These are phyloP conservation scores for Cyaniris semiargus DNA, from an alignment of 2,888 invertebrate species.

Conservation along the genomic window DNA sequence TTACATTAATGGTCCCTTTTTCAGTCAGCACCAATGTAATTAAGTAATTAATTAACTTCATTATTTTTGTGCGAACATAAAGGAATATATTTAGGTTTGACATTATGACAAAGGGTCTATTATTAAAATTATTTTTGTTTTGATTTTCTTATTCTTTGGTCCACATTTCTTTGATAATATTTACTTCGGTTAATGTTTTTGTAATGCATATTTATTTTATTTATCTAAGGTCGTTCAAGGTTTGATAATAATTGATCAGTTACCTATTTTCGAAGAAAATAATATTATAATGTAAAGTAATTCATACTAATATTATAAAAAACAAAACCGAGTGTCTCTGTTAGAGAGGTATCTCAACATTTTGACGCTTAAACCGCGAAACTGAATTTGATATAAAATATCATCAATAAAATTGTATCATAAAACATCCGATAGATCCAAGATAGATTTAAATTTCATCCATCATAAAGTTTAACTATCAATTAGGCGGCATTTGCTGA, in stretches of 20 bases:
- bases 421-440: too few relatives aligned
- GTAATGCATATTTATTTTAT: neutral
- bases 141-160: neutral
- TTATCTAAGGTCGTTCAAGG: neutral
- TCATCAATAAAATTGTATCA: too few relatives aligned
- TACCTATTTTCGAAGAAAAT: neutral
- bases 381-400: too few relatives aligned
- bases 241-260: neutral
- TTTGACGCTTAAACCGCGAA: too few relatives aligned
- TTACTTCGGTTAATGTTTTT: neutral
- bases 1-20: neutral
- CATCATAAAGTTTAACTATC: neutral
- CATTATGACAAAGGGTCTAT: constrained; percentile 18
- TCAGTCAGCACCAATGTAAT: neutral
- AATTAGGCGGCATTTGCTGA: neutral
- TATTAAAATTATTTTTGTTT: constrained; percentile 17
- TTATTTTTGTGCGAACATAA: neutral
- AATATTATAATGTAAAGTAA: too few relatives aligned
- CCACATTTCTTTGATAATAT: neutral
- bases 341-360: too few relatives aligned
- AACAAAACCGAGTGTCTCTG: too few relatives aligned
- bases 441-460: neutral
- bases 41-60: constrained; percentile 19
- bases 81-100: neutral
- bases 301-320: too few relatives aligned